A percentile compares a stretch with the other conserved stretches of the same genome.
Evolutionary conservation across 2,113 vertebrate species (phyloP).

Genomic region (Scartelaos histophorus): DNA sequence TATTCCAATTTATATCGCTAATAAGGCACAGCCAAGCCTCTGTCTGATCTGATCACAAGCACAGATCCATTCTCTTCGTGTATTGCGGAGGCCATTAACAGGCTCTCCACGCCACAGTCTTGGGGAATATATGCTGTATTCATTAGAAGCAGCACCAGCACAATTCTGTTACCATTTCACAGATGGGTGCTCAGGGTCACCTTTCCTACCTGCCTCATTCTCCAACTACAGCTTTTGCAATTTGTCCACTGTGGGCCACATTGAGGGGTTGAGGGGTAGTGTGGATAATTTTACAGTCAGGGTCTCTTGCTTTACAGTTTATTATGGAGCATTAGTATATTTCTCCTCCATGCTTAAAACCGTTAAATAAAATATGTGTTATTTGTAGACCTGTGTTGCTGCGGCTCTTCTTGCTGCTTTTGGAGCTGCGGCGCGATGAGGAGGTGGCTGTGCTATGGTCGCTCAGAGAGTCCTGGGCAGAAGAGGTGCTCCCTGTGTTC

Average conservation of each 20-base stretch:
- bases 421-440: conserved; percentile 87
- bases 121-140: conserved; percentile 61
- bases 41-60: conserved; percentile 44
- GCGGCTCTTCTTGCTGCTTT: conserved; percentile 91
- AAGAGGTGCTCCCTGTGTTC: conserved; percentile 93
- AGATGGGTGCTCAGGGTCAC: conserved; percentile 70
- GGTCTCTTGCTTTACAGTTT: background rate
- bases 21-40: conserved; percentile 29
- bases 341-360: background rate
- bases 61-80: conserved; percentile 47
- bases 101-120: conserved; percentile 44
- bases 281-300: conserved; percentile 1
- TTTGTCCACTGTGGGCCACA: conserved; percentile 12
- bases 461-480: conserved; percentile 93
- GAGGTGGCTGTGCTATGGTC: conserved; percentile 91
- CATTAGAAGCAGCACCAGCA: conserved; percentile 62
- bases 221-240: conserved; percentile 44
- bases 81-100: conserved; percentile 53
- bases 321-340: background rate
- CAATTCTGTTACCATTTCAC: conserved; percentile 67
- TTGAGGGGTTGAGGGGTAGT: background rate
- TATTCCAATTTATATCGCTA: conserved; percentile 46
- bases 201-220: conserved; percentile 59
- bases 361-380: background rate
- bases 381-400: conserved; percentile 82